These are phyloP conservation scores for Danio jaintianensis DNA, from an alignment of 2,797 vertebrate species.

Conservation along the genomic window DNA sequence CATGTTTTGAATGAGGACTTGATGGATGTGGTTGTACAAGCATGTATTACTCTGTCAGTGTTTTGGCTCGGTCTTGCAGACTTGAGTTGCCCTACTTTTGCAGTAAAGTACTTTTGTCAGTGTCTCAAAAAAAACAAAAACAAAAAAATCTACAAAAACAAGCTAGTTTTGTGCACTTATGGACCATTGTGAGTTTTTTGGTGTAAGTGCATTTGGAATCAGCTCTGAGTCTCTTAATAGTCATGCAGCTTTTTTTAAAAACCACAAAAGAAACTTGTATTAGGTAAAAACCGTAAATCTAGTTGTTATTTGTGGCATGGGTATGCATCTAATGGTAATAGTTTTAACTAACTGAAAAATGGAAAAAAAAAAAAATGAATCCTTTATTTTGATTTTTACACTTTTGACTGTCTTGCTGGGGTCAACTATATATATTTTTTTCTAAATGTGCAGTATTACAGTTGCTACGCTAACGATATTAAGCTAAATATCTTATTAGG, in stretches of 20 bases:
- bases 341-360: slow-evolving; percentile 81
- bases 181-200: slow-evolving; percentile 90
- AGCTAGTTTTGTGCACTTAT: slow-evolving; percentile 92
- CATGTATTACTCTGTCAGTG: slow-evolving; percentile 67
- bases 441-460: slow-evolving; percentile 90
- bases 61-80: slow-evolving; percentile 79
- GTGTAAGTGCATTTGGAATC: slow-evolving; percentile 94
- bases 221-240: slow-evolving; percentile 83
- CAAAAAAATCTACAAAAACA: slow-evolving; percentile 68
- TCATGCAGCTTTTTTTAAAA: slow-evolving; percentile 86
- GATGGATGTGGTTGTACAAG: slow-evolving; percentile 37
- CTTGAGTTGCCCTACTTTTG: slow-evolving; percentile 95
- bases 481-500: slow-evolving; percentile 87
- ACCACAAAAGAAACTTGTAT: slow-evolving; percentile 80
- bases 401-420: slow-evolving; percentile 47
- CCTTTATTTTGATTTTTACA: slow-evolving; percentile 40
- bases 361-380: slow-evolving; percentile 20
- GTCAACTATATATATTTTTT: slow-evolving; percentile 78
- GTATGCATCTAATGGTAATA: slow-evolving; percentile 94
- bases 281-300: slow-evolving; percentile 86
- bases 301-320: slow-evolving; percentile 97
- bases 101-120: slow-evolving; percentile 91
- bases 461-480: slow-evolving; percentile 89
- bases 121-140: slow-evolving; percentile 81
- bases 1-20: slow-evolving; percentile 37